Conservation (phyloP, 2,797 vertebrate genomes). For the Pelobates cultripes region DNA sequence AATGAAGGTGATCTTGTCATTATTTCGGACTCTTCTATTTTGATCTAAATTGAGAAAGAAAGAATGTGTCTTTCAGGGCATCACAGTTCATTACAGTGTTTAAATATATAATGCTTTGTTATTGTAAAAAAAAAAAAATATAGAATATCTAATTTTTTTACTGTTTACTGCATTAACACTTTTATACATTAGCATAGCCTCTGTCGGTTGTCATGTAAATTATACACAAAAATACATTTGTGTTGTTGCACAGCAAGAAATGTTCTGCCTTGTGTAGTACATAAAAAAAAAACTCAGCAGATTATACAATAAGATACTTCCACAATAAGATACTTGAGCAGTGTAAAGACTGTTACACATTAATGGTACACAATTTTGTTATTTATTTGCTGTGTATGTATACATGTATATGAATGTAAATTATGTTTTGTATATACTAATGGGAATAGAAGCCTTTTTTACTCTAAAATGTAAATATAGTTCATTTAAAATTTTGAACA, state of each 20-base stretch:
- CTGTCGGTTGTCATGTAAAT: not conserved
- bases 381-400: conserved; percentile 48
- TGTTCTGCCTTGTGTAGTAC: not conserved
- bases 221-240: not conserved
- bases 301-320: not conserved
- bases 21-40: too few relatives aligned
- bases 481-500: conserved; percentile 11
- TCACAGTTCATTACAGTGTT: too few relatives aligned
- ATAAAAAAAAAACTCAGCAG: not conserved
- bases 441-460: conserved; percentile 23
- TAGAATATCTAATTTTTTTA: too few relatives aligned
- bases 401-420: conserved; percentile 44
- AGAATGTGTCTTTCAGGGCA: too few relatives aligned
- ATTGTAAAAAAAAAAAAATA: too few relatives aligned
- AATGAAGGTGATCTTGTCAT: too few relatives aligned
- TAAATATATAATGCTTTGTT: too few relatives aligned
- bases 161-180: not conserved
- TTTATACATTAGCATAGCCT: not conserved
- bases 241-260: not conserved
- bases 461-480: conserved; percentile 33
- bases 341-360: conserved; percentile 42
- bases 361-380: conserved; percentile 28
- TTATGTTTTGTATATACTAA: conserved; percentile 44
- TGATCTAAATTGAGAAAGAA: too few relatives aligned
- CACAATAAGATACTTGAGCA: conserved; percentile 4